Evolutionary conservation across 2,113 vertebrate species (phyloP).

Genomic region (Aythya baeri): DNA sequence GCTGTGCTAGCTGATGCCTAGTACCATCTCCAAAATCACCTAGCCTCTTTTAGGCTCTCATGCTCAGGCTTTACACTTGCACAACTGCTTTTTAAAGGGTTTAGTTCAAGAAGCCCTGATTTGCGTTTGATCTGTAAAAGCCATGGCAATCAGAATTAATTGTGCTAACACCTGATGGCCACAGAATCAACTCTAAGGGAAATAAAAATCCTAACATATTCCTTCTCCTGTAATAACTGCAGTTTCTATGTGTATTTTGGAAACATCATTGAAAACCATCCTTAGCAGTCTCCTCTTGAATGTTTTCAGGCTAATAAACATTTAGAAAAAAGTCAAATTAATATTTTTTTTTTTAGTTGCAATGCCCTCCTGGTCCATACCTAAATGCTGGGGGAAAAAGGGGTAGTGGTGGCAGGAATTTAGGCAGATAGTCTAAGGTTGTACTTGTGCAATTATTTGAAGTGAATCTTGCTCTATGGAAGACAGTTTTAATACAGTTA

Average conservation of each 20-base stretch:
- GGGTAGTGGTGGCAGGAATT: accelerated
- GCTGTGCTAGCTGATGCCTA: neutral
- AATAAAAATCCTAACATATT: neutral
- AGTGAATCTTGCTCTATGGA: neutral
- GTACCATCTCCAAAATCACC: neutral
- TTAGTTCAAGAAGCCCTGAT: neutral
- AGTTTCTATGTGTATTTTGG: neutral
- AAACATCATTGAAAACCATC: neutral
- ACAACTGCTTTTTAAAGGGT: accelerated
- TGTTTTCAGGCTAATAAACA: neutral
- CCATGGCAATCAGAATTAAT: neutral
- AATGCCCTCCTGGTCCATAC: neutral
- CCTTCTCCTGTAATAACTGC: neutral
- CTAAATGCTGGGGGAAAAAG: neutral
- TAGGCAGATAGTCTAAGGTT: neutral
- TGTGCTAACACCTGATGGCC: neutral
- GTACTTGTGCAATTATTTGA: neutral
- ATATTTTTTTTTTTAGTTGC: neutral
- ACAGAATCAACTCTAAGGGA: neutral
- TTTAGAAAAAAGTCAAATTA: neutral
- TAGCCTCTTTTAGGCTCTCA: neutral
- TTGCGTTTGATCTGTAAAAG: neutral
- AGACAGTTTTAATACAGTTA: neutral
- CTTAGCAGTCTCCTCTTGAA: neutral
- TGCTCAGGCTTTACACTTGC: accelerated